Conservation (phyloP, 2,888 invertebrate genomes). For the Drosophila putrida region DNA sequence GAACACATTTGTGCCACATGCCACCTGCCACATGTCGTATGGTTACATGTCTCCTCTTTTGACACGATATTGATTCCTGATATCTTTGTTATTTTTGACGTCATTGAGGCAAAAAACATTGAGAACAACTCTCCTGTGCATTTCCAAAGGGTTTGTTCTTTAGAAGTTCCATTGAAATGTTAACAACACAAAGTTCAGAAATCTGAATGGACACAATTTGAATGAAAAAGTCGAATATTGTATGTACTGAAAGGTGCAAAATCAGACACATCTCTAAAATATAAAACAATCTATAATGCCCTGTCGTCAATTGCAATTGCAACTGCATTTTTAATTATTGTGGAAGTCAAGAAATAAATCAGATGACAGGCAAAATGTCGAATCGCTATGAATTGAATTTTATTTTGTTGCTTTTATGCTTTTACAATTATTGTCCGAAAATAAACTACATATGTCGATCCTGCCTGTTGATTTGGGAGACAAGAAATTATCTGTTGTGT, state of each 20-base stretch:
- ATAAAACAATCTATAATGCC: too few species aligned
- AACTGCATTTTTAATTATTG: too few species aligned
- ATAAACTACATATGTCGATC: too few species aligned
- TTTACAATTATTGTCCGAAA: too few species aligned
- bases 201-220: neutral
- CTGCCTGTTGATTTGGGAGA: too few species aligned
- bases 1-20: neutral
- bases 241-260: too few species aligned
- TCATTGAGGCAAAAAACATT: neutral
- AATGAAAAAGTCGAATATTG: too few species aligned
- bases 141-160: neutral
- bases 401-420: too few species aligned
- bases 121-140: neutral
- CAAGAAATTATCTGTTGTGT: neutral
- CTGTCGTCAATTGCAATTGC: too few species aligned
- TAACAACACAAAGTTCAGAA: neutral
- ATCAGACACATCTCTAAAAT: too few species aligned
- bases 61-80: slow-evolving; percentile 6
- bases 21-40: neutral
- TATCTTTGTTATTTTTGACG: neutral
- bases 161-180: neutral
- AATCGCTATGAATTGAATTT: neutral
- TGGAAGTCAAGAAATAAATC: too few species aligned
- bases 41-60: neutral
- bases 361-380: too few species aligned